A percentile compares a stretch with the other conserved stretches of the same genome.
Evolutionary conservation across 2,113 vertebrate species (phyloP).

Genomic region (Micronisus gabar): DNA sequence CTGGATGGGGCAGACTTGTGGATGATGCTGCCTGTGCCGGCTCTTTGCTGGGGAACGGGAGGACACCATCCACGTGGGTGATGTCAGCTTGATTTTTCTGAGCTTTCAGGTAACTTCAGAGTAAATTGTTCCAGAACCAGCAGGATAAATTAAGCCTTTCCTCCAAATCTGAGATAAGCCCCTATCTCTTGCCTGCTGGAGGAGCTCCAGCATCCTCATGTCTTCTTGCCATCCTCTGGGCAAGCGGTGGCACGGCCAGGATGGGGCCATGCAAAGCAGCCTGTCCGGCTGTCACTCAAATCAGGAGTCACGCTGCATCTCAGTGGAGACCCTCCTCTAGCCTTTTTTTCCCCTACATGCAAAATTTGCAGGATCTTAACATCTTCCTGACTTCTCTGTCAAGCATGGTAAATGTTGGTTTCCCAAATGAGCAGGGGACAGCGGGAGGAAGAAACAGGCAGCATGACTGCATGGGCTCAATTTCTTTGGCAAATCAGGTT

Average conservation of each 20-base stretch:
- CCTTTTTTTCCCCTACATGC: neutral
- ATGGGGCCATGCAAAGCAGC: neutral
- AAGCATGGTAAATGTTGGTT: neutral
- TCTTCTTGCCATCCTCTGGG: neutral
- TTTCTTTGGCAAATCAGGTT: neutral
- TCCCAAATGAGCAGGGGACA: neutral
- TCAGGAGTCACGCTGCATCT: neutral
- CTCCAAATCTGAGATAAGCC: neutral
- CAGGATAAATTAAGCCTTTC: neutral
- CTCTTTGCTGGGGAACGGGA: neutral
- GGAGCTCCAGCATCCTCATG: neutral
- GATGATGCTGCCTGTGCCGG: neutral
- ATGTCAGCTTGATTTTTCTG: neutral
- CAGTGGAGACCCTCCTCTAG: accelerated
- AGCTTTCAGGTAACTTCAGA: neutral
- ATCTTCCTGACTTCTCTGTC: neutral
- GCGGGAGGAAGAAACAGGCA: neutral
- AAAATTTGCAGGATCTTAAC: neutral
- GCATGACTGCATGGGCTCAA: accelerated
- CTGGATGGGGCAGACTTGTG: neutral
- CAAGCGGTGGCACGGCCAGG: accelerated
- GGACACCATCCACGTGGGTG: neutral
- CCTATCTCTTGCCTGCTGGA: neutral
- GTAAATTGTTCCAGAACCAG: neutral
- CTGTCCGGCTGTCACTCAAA: neutral